Evolutionary conservation across 1,140 invertebrate species (phyloP), one percentile per base, ranked within the genome.

Genomic region (Cherax destructor): DNA sequence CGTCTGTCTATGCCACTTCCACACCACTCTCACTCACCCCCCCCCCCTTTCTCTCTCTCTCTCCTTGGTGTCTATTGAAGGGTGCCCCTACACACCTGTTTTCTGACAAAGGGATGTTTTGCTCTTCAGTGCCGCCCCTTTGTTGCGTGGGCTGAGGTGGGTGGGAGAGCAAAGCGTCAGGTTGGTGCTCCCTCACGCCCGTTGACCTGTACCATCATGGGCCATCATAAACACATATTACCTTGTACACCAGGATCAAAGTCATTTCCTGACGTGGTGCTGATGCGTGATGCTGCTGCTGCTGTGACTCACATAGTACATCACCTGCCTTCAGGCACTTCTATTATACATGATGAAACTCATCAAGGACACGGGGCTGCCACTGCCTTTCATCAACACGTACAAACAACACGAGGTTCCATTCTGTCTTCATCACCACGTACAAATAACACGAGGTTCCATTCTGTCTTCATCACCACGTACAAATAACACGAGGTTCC

Each of bases 251-350:
- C n/a, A 30, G 24, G 21, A 74, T 74, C 18, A 74, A 74, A 74
- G 69, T 74, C 69, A 74, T 74, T 74, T 74, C 69, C 69, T 74
- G 69, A 74, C n/a, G 69, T 30, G 69, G 69, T 7, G 69, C n/a
- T 74, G n/a, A 74, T 69, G 65, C 6, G 18, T 21, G 13, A 69
- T 11, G 30, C 30, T 41, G 30, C 30, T 41, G 30, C 30, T 41
- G 30, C n/a, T 9, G 69, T 74, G 69, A 74, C 69, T 74, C 69
- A 74, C 69, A 30, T 6, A 74, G 69, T 74, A 74, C 69, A 74
- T 74, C 69, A 74, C 69, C 69, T 74, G 69, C 69, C 69, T 41
- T 30, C 69, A 21, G 11, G 21, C 1, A 30, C 11, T n/a, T 30
- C 16, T 16, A 65, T 65, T 65, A 65, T 13, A 10, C 1, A 65